Percentiles rank a stretch among this genome's conserved stretches.
phyloP scores from a whole-genome alignment of 2,797 vertebrate species.

The Hafferia zeledoni region DNA sequence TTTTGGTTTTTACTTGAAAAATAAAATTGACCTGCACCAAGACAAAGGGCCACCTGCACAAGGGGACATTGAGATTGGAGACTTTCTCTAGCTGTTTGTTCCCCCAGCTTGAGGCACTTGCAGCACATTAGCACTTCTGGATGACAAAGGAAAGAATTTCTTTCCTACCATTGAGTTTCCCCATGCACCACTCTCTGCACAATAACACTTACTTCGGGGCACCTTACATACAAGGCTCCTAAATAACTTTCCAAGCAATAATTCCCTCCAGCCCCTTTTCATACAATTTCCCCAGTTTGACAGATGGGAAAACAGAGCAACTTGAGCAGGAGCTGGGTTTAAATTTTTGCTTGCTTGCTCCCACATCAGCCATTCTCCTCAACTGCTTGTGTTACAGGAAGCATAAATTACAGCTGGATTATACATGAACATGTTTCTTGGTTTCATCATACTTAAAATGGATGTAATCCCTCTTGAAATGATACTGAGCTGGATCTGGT shows the following conservation, averaged over 20 bases:
- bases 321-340: neutral
- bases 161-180: neutral
- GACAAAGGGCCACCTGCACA: neutral
- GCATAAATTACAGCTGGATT: neutral
- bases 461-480: neutral
- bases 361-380: neutral
- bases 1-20: neutral
- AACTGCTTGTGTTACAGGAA: neutral
- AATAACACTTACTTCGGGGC: neutral
- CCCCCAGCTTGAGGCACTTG: neutral
- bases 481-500: neutral
- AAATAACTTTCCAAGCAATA: neutral
- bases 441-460: neutral
- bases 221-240: neutral
- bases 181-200: neutral
- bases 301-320: neutral
- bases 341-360: neutral
- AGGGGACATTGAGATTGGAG: neutral
- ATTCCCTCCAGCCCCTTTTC: neutral
- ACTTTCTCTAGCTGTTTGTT: neutral
- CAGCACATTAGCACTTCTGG: neutral
- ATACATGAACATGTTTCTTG: neutral
- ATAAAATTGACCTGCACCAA: neutral
- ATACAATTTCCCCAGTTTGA: neutral
- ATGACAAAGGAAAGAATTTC: neutral